These are phyloP conservation scores for Cheirogaleus major DNA, from an alignment of 2,797 vertebrate species.

Conservation along the genomic window DNA sequence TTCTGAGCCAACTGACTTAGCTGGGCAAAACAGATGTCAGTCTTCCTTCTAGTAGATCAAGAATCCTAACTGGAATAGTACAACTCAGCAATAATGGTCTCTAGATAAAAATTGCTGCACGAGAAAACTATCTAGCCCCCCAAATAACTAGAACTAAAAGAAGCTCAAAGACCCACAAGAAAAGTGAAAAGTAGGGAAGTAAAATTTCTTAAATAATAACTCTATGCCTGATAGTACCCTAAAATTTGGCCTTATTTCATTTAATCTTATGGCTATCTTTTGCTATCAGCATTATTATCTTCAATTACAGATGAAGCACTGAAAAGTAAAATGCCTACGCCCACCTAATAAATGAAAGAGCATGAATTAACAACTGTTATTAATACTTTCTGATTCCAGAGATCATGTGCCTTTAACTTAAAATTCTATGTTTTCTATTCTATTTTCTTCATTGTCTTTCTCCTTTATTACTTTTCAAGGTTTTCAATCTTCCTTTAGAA, in stretches of 20 bases:
- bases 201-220: background rate
- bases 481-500: background rate
- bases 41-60: conserved; percentile 31
- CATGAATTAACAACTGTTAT: background rate
- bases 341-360: background rate
- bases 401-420: background rate
- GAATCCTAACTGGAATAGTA: background rate
- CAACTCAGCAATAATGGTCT: background rate
- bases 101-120: background rate
- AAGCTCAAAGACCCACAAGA: background rate
- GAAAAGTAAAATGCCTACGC: background rate
- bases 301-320: background rate
- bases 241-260: background rate
- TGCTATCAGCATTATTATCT: background rate
- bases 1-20: conserved; percentile 65
- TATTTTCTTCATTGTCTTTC: background rate
- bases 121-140: background rate
- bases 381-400: background rate
- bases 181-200: background rate
- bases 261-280: background rate
- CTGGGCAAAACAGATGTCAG: conserved; percentile 74
- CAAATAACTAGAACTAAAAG: background rate
- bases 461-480: background rate
- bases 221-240: background rate
- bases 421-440: background rate